phyloP scores from a whole-genome alignment of 1,140 invertebrate species.

The Philotrypesis tridentata region DNA sequence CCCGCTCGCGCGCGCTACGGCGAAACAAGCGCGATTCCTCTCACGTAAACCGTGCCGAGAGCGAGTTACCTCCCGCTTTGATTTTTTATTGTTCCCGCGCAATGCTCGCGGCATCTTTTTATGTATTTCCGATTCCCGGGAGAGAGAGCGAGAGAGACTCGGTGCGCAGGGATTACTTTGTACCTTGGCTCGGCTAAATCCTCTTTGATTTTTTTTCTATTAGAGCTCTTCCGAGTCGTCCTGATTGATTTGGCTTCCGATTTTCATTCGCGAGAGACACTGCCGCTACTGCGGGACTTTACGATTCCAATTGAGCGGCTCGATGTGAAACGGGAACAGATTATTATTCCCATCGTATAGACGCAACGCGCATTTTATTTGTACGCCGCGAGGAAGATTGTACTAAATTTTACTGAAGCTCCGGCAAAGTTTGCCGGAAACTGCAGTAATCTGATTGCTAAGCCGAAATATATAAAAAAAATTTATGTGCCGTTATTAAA shows the following conservation, averaged over 20 bases:
- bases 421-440: too few relatives aligned
- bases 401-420: too few relatives aligned
- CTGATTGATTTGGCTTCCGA: not conserved
- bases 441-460: too few relatives aligned
- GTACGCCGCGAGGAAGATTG: not conserved
- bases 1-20: not conserved
- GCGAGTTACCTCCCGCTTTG: not conserved
- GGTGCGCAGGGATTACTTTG: not conserved
- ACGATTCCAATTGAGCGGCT: not conserved
- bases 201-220: not conserved
- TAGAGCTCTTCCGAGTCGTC: not conserved
- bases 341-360: too few relatives aligned
- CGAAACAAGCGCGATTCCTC: slow-evolving; percentile 22
- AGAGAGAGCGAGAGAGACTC: too few relatives aligned
- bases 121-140: not conserved
- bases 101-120: not conserved
- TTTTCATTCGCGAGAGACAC: not conserved
- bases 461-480: too few relatives aligned
- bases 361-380: not conserved
- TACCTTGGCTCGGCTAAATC: not conserved
- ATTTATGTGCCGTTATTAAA: too few relatives aligned
- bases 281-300: not conserved
- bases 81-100: not conserved
- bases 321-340: not conserved
- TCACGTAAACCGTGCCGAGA: slow-evolving; percentile 16